phyloP scores from a whole-genome alignment of 2,113 vertebrate species.

The Cardinalis cardinalis region DNA sequence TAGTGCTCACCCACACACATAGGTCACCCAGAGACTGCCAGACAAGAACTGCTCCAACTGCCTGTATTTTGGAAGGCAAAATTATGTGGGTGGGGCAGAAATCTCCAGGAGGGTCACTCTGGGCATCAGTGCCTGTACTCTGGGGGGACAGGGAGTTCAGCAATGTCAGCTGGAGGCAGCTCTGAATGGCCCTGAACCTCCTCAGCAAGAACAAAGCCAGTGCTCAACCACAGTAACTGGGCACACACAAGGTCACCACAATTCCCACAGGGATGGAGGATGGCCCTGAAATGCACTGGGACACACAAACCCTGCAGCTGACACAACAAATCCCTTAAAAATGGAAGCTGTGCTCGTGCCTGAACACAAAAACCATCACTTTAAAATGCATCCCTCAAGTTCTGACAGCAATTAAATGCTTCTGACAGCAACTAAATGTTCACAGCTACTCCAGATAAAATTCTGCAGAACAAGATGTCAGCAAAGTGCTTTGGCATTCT shows the following conservation, averaged over 20 bases:
- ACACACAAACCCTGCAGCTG: background rate
- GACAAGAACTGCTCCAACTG: background rate
- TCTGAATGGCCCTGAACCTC: background rate
- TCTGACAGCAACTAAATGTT: background rate
- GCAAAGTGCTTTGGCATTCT: background rate
- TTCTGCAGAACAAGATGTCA: background rate
- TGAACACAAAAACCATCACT: background rate
- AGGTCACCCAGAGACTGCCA: background rate
- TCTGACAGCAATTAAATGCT: background rate
- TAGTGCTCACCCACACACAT: background rate
- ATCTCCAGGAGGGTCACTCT: background rate
- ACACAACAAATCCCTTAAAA: background rate
- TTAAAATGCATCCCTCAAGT: background rate
- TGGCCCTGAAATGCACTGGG: background rate
- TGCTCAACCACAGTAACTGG: background rate
- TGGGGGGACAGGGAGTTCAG: background rate
- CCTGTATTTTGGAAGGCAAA: background rate
- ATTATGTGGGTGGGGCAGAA: background rate
- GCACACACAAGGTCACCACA: background rate
- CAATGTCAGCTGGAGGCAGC: background rate
- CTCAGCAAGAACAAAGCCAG: background rate
- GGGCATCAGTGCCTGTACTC: background rate
- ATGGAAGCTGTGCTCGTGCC: background rate
- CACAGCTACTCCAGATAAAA: background rate
- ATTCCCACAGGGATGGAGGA: background rate